These are phyloP conservation scores for Falco naumanni DNA, from an alignment of 2,797 vertebrate genomes.

Conservation along the genomic window DNA sequence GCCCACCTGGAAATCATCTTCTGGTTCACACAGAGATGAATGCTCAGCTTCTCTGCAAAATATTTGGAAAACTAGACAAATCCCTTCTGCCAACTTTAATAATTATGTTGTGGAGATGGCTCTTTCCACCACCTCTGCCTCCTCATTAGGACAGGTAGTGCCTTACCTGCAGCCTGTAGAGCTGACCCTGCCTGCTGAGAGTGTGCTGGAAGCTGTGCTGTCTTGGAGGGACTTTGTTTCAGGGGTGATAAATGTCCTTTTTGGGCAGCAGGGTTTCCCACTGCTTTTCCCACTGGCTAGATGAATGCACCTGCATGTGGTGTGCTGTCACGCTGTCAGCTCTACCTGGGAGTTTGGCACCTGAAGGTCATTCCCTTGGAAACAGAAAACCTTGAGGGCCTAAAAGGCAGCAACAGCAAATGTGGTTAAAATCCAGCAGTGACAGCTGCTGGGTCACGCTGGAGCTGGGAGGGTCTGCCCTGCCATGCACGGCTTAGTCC, in stretches of 20 bases:
- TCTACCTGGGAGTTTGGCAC: neutral
- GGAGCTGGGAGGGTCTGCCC: neutral
- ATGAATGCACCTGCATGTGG: neutral
- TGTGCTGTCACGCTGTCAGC: rapidly evolving
- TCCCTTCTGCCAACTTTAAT: neutral
- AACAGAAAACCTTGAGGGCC: neutral
- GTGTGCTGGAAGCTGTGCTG: neutral
- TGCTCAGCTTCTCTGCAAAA: neutral
- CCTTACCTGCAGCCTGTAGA: neutral
- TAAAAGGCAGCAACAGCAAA: neutral
- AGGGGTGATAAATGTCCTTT: neutral
- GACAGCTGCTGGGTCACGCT: neutral
- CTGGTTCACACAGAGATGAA: neutral
- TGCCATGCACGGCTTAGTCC: neutral
- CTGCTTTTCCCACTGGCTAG: neutral
- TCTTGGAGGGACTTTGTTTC: neutral
- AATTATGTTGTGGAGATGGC: neutral
- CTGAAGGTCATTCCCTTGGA: conserved; percentile 16
- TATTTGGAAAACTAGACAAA: neutral
- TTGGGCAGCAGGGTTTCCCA: neutral
- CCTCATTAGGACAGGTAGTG: neutral
- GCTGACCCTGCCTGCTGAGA: neutral
- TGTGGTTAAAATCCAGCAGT: neutral
- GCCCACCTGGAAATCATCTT: neutral
- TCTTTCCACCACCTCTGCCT: neutral